Conservation (phyloP, 1,140 invertebrate genomes). For the Eurosta solidaginis region DNA sequence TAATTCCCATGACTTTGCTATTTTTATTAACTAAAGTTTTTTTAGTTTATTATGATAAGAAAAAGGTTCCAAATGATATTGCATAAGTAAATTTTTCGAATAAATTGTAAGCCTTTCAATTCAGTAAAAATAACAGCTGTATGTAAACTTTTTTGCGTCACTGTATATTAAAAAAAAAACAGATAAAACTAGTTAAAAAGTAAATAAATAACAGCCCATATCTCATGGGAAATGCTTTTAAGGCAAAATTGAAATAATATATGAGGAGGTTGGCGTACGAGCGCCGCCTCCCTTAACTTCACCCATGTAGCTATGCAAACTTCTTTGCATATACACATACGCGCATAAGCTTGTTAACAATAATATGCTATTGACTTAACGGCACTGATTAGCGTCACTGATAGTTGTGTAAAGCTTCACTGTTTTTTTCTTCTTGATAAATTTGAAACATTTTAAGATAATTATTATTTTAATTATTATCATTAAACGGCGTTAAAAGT, state of each 20-base stretch:
- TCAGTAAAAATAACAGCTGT: no score
- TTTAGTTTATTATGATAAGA: no score
- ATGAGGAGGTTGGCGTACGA: neutral
- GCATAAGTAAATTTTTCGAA: no score
- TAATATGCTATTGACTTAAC: conserved; percentile 1
- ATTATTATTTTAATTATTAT: neutral
- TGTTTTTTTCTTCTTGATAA: neutral
- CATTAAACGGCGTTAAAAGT: neutral
- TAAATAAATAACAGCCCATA: neutral
- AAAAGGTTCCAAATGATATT: no score
- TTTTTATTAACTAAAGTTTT: no score
- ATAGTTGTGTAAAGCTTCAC: neutral
- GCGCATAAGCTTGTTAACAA: neutral
- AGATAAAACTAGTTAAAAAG: no score
- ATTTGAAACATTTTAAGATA: neutral
- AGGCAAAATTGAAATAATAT: neutral
- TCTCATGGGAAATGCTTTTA: conserved; percentile 7
- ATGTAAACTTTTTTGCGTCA: no score
- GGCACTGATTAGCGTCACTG: conserved; percentile 24
- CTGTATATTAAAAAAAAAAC: no score
- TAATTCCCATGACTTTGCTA: no score
- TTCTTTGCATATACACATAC: neutral
- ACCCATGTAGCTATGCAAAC: neutral
- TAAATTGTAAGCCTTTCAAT: no score
- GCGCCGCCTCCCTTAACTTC: neutral